Evolutionary conservation across 2,113 vertebrate species (phyloP).

Genomic region (Nycticebus coucang): DNA sequence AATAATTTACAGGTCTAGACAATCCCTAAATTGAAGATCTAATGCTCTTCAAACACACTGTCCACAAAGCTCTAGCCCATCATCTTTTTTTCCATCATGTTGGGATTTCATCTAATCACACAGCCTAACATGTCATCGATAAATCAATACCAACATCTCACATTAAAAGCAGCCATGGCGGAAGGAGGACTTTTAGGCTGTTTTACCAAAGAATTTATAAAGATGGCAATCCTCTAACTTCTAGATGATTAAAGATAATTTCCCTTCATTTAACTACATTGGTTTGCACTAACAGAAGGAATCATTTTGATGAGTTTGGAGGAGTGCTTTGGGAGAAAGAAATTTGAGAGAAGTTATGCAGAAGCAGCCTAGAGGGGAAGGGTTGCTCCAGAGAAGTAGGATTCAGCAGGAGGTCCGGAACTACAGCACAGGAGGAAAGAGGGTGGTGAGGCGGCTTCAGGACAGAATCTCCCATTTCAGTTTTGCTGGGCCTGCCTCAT

Average conservation of each 20-base stretch:
- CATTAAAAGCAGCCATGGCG: background rate
- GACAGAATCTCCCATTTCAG: background rate
- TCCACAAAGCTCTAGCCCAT: background rate
- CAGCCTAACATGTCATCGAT: background rate
- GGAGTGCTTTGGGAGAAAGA: background rate
- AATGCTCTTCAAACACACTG: background rate
- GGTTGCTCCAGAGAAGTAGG: background rate
- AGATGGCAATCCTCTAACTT: background rate
- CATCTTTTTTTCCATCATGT: background rate
- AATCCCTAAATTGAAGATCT: background rate
- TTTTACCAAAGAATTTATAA: background rate
- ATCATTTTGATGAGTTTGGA: background rate
- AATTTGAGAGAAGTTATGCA: background rate
- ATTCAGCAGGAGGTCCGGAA: background rate
- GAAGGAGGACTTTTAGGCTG: background rate
- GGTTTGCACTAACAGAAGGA: background rate
- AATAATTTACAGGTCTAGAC: background rate
- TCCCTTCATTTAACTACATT: background rate
- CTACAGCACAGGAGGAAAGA: background rate
- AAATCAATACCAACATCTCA: slow-evolving; percentile 25
- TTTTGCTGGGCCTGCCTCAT: background rate
- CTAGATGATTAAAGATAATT: background rate
- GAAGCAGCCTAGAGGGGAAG: too few species aligned
- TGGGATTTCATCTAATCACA: slow-evolving; percentile 11
- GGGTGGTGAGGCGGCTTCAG: background rate